Conservation (phyloP, 1,140 invertebrate species). For the Aradophagus sp. region DNA sequence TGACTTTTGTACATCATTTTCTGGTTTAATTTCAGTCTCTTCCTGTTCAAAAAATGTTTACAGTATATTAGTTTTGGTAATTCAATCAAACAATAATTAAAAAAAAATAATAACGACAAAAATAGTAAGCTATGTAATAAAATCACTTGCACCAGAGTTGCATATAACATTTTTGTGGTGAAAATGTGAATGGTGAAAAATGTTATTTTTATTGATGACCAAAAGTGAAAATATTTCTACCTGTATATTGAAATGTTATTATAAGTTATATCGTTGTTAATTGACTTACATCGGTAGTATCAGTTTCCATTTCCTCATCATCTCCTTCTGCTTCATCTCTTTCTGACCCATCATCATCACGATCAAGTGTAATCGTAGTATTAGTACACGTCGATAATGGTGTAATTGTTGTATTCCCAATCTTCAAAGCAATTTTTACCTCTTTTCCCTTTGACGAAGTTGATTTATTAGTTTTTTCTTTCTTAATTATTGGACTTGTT, state of each 20-base stretch:
- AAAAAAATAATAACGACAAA: not conserved
- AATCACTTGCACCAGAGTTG: too few species aligned
- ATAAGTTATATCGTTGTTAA: too few species aligned
- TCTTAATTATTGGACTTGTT: constrained; percentile 42
- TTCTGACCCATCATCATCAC: constrained; percentile 82
- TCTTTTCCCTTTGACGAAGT: constrained; percentile 62
- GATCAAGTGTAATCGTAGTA: constrained; percentile 77
- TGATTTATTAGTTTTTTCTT: constrained; percentile 54
- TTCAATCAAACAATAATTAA: not conserved
- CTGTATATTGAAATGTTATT: too few species aligned
- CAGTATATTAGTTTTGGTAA: not conserved
- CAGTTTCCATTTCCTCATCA: constrained; percentile 79
- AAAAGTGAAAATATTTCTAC: too few species aligned
- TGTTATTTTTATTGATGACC: too few species aligned
- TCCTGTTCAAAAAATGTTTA: constrained; percentile 46
- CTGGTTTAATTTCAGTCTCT: constrained; percentile 56
- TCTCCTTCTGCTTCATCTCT: constrained; percentile 89
- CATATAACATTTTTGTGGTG: too few species aligned
- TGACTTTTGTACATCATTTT: constrained; percentile 11
- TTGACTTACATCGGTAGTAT: constrained; percentile 71
- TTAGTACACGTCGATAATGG: constrained; percentile 69
- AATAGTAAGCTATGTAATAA: too few species aligned
- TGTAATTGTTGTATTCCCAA: constrained; percentile 83
- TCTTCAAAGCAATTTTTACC: constrained; percentile 73
- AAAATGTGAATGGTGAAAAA: too few species aligned